Conservation (phyloP, 2,797 vertebrate species). For the Euthynnus affinis region DNA sequence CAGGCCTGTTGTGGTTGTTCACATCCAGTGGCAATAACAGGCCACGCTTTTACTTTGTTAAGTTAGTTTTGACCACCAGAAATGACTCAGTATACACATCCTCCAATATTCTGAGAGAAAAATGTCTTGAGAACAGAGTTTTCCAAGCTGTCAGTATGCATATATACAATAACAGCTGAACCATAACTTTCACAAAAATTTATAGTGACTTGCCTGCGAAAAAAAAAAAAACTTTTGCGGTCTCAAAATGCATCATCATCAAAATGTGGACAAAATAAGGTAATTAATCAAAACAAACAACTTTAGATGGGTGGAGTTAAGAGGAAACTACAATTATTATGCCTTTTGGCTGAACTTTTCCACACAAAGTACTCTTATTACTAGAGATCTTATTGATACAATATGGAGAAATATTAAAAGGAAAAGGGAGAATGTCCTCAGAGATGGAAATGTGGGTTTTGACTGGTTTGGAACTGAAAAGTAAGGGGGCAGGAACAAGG, state of each 20-base stretch:
- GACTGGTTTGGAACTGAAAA: constrained; percentile 21
- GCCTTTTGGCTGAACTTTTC: constrained; percentile 6
- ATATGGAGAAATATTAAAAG: not conserved
- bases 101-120: not conserved
- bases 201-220: not conserved
- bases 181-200: too few relatives aligned
- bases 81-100: not conserved
- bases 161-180: not conserved
- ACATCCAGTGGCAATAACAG: not conserved
- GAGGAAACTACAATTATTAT: not conserved
- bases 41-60: not conserved
- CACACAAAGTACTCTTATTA: not conserved
- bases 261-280: not conserved
- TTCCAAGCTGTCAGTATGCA: not conserved
- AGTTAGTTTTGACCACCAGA: not conserved
- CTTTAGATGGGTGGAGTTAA: not conserved
- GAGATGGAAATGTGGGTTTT: constrained; percentile 28
- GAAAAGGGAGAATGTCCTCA: not conserved
- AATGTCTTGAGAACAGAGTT: not conserved
- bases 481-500: not conserved
- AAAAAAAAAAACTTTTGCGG: not conserved
- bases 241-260: not conserved
- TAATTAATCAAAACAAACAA: not conserved
- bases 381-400: not conserved
- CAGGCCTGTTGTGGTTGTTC: not conserved